Evolutionary conservation across 2,113 vertebrate genomes (phyloP), one percentile per base, ranked within the genome.

Genomic region (Conger conger): DNA sequence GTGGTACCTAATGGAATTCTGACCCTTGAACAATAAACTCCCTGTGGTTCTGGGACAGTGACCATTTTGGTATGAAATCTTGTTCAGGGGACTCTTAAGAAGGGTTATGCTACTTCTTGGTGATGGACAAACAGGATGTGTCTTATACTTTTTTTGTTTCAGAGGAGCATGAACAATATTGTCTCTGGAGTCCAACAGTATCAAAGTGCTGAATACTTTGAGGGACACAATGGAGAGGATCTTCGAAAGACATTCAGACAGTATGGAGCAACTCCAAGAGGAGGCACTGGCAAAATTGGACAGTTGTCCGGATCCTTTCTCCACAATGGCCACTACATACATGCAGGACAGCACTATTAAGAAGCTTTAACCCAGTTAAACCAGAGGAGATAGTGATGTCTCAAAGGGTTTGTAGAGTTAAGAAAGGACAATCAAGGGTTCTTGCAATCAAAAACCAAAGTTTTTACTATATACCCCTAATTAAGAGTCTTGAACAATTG

Each of bases 391-490:
- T 84, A 38, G 63, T 86, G 3, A 36, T 88, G 4, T 84, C 82
- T 76, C 85, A 85, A 9, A 85, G 4, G 76, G n/a, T 82, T 54
- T 88, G 83, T 85, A 36, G 79, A 36, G 57, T 82, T 2, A 88
- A 86, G 45, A 18, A 50, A 83, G 80, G 82, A 20, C 27, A 23
- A 36, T 85, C 85, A 88, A 88, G 15, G 45, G 83, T 85, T 33
- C 0, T 86, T 9, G 60, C 83, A 11, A 83, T 85, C 2, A 82
- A 7, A 83, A 86, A 84, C 45, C 82, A 87, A 83, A 23, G 63
- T 57, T 86, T 86, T 86, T 84, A 73, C 83, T 84, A 84, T 79
- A 36, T 88, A 82, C 87, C 82, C 3, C 40, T 87, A 86, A 83
- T 86, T 77, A 16, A 83, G 20, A 86, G 87, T 83, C 82, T 86